Evolutionary conservation across 2,113 vertebrate species (phyloP).

Genomic region (Scomber scombrus): DNA sequence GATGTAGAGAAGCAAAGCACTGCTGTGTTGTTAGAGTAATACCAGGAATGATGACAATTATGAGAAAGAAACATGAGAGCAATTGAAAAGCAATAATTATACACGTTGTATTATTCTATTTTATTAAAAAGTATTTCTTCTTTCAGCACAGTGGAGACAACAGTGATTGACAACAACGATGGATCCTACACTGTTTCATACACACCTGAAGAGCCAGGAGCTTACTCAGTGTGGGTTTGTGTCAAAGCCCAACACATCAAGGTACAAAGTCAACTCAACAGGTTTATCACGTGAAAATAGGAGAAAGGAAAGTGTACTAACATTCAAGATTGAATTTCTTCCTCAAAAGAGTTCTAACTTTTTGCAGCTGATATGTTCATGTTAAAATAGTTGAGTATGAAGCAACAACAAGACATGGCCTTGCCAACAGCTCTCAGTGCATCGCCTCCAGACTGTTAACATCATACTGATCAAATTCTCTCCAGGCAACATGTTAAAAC

Average conservation of each 20-base stretch:
- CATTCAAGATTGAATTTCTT: no score
- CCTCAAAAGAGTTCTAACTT: not conserved
- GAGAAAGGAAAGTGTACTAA: no score
- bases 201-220: conserved; percentile 85
- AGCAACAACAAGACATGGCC: not conserved
- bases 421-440: not conserved
- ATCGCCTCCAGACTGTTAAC: not conserved
- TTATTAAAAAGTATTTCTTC: not conserved
- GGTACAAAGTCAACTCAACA: conserved; percentile 76
- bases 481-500: not conserved
- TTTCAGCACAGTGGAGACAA: conserved; percentile 83
- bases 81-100: no score
- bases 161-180: conserved; percentile 87
- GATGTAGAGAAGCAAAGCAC: no score
- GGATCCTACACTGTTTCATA: conserved; percentile 91
- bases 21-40: no score
- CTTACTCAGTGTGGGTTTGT: conserved; percentile 87
- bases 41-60: no score
- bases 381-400: not conserved
- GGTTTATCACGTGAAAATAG: no score
- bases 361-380: not conserved
- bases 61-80: no score
- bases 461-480: conserved; percentile 4
- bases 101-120: no score
- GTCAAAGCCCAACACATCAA: conserved; percentile 90